Conservation (phyloP, 2,797 vertebrate species). For the Gastrophryne carolinensis region DNA sequence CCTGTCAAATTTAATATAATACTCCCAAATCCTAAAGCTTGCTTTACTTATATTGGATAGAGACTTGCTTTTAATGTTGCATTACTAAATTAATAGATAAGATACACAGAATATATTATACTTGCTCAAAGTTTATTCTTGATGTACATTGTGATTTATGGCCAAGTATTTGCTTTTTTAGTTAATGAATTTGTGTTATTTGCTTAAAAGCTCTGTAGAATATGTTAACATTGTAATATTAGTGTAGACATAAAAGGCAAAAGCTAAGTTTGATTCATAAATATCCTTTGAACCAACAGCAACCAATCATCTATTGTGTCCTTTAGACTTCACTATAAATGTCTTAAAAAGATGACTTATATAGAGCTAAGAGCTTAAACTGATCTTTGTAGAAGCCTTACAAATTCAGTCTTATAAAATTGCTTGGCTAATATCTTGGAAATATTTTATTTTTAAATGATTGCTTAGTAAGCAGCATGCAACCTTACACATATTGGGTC, state of each 20-base stretch:
- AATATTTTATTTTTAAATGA: slow-evolving; percentile 19
- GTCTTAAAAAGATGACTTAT: slow-evolving; percentile 54
- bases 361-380: slow-evolving; percentile 42
- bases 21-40: neutral
- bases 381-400: slow-evolving; percentile 33
- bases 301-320: slow-evolving; percentile 52
- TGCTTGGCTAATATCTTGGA: slow-evolving; percentile 40
- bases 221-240: slow-evolving; percentile 52
- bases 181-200: slow-evolving; percentile 54
- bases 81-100: slow-evolving; percentile 52
- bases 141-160: slow-evolving; percentile 43
- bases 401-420: slow-evolving; percentile 41
- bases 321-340: slow-evolving; percentile 53
- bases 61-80: slow-evolving; percentile 37
- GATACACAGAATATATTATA: slow-evolving; percentile 29
- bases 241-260: slow-evolving; percentile 51
- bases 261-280: slow-evolving; percentile 52
- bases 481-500: neutral
- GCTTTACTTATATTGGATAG: slow-evolving; percentile 20
- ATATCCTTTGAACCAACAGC: slow-evolving; percentile 52
- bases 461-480: slow-evolving; percentile 23
- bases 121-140: slow-evolving; percentile 42
- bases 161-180: slow-evolving; percentile 52
- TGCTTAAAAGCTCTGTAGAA: slow-evolving; percentile 50
- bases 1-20: slow-evolving; percentile 7